phyloP scores from a whole-genome alignment of 2,888 invertebrate genomes.

The Alsophila aescularia region DNA sequence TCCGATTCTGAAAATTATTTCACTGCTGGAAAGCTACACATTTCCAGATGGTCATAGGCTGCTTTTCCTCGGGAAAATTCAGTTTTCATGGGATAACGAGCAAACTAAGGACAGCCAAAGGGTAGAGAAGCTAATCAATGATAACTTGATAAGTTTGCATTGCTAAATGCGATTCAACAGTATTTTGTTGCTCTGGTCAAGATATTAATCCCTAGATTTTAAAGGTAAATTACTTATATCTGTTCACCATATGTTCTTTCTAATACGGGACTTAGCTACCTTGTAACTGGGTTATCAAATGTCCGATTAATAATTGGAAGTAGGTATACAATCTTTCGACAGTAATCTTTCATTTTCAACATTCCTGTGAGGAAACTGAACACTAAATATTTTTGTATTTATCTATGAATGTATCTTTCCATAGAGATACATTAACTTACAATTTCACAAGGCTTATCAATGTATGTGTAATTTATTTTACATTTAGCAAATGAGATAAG shows the following conservation, averaged over 20 bases:
- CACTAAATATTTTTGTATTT: neutral
- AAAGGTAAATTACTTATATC: neutral
- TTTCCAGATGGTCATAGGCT: too few relatives aligned
- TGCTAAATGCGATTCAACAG: too few relatives aligned
- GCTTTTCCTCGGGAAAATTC: too few relatives aligned
- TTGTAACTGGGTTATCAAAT: conserved; percentile 26
- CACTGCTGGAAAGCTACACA: too few relatives aligned
- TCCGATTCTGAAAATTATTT: too few relatives aligned
- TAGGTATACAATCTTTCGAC: neutral
- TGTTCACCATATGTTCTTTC: neutral
- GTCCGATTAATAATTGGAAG: conserved; percentile 3
- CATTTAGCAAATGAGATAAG: conserved; percentile 23
- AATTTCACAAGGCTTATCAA: conserved; percentile 9
- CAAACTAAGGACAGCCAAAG: too few relatives aligned
- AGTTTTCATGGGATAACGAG: too few relatives aligned
- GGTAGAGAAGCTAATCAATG: too few relatives aligned
- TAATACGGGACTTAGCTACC: neutral
- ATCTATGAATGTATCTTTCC: neutral
- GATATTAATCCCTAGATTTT: neutral
- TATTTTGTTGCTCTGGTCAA: neutral
- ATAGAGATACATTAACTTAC: neutral
- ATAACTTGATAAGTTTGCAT: too few relatives aligned
- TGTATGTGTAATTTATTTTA: conserved; percentile 10
- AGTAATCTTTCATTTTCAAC: neutral
- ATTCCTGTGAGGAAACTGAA: neutral